A percentile compares a stretch with the other conserved stretches of the same genome.
phyloP scores from a whole-genome alignment of 37 sponge, comb jelly and placozoan species.

The Amphimedon queenslandica region DNA sequence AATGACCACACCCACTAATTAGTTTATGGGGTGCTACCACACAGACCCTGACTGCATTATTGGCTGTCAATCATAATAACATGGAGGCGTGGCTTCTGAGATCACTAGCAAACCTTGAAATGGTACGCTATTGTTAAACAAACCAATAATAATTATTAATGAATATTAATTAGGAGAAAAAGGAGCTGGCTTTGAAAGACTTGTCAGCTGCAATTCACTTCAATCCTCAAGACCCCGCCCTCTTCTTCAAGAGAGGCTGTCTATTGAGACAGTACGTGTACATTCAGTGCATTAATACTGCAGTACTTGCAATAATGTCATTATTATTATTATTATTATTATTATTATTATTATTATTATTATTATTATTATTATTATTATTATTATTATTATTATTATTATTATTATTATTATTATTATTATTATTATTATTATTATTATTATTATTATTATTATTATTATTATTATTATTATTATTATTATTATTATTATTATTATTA shows the following conservation, averaged over 20 bases:
- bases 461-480: too few relatives aligned
- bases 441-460: too few relatives aligned
- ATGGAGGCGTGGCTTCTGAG: not conserved
- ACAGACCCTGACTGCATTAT: not conserved
- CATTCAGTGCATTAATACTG: not conserved
- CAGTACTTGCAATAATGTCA: not conserved
- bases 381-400: too few relatives aligned
- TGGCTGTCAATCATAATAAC: not conserved
- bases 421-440: too few relatives aligned
- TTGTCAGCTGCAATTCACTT: slow-evolving; percentile 88
- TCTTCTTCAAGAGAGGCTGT: slow-evolving; percentile 81
- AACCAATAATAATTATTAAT: not conserved
- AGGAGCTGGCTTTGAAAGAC: slow-evolving; percentile 69
- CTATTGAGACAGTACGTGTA: slow-evolving; percentile 54
- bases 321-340: too few relatives aligned
- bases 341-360: too few relatives aligned
- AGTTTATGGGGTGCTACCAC: not conserved
- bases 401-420: too few relatives aligned
- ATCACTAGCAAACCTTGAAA: not conserved
- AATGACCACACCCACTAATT: too few relatives aligned
- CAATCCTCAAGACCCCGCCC: slow-evolving; percentile 48
- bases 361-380: too few relatives aligned
- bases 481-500: too few relatives aligned
- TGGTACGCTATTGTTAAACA: not conserved
- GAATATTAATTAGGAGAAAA: slow-evolving; percentile 40